Percentiles rank a stretch among this genome's conserved stretches.
phyloP scores from a whole-genome alignment of 2,888 invertebrate species.

The Linnaemya vulpina region DNA sequence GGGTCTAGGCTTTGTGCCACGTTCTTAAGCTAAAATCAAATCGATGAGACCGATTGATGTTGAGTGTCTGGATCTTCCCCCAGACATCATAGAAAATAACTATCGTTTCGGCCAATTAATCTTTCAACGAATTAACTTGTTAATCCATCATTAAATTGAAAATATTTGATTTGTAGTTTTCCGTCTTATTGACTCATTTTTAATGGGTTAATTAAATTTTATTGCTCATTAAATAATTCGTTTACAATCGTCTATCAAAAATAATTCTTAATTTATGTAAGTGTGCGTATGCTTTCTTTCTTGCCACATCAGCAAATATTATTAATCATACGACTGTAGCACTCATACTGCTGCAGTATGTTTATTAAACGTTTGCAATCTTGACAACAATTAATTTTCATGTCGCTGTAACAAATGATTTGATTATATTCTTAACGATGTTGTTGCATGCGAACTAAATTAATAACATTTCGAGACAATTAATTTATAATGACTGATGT shows the following conservation, averaged over 20 bases:
- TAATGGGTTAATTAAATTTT: neutral
- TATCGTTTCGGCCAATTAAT: no score
- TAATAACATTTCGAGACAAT: neutral
- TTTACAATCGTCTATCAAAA: neutral
- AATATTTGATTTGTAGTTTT: neutral
- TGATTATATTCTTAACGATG: neutral
- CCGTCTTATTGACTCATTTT: neutral
- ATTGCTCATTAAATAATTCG: neutral
- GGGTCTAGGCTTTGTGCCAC: no score
- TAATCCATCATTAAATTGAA: neutral
- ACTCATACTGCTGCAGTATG: neutral
- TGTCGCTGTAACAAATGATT: neutral
- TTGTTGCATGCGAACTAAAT: neutral
- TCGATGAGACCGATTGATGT: no score
- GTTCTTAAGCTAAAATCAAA: no score
- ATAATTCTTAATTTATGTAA: neutral
- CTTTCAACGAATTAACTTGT: no score
- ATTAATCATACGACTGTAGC: constrained; percentile 30
- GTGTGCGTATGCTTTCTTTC: constrained; percentile 21
- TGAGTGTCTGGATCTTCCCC: no score
- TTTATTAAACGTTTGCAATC: neutral
- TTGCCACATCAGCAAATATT: neutral
- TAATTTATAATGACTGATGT: neutral
- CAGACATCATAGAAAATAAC: no score
- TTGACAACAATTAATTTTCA: constrained; percentile 4